Conservation (phyloP, 2,797 vertebrate species). For the Petrocephalus sullivani region DNA sequence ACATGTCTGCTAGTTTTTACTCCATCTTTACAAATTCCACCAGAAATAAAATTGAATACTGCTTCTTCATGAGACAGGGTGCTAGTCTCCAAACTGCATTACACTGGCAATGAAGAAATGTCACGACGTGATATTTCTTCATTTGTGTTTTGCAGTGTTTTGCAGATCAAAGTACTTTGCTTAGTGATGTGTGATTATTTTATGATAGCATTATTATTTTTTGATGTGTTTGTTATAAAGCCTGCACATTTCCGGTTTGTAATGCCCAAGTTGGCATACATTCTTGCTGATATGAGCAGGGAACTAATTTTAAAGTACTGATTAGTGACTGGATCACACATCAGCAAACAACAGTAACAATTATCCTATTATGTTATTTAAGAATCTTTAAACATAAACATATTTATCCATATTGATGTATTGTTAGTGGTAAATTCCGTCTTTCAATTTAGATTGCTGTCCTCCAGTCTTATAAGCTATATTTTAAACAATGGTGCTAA, state of each 20-base stretch:
- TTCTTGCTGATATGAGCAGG: not conserved
- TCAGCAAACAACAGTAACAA: not conserved
- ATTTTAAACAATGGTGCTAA: not conserved
- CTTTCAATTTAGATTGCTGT: not conserved
- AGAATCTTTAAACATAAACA: not conserved
- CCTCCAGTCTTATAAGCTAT: not conserved
- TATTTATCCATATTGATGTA: not conserved
- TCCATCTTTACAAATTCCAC: not conserved
- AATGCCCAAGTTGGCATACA: not conserved
- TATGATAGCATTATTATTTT: not conserved
- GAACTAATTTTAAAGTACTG: too few species aligned
- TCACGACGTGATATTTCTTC: not conserved
- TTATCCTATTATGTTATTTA: not conserved
- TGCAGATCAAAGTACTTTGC: not conserved
- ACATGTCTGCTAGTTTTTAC: not conserved
- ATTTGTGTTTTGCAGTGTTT: not conserved
- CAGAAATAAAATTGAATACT: not conserved
- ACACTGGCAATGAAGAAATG: not conserved
- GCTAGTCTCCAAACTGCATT: not conserved
- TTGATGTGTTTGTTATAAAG: not conserved
- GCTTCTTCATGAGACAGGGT: not conserved
- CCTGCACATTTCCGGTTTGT: not conserved
- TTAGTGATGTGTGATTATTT: not conserved
- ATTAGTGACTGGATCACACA: not conserved
- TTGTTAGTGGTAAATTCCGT: not conserved